A percentile compares a stretch with the other conserved stretches of the same genome.
These are phyloP conservation scores for Acholoe squamosa DNA, from an alignment of 2,888 invertebrate genomes.

Conservation along the genomic window DNA sequence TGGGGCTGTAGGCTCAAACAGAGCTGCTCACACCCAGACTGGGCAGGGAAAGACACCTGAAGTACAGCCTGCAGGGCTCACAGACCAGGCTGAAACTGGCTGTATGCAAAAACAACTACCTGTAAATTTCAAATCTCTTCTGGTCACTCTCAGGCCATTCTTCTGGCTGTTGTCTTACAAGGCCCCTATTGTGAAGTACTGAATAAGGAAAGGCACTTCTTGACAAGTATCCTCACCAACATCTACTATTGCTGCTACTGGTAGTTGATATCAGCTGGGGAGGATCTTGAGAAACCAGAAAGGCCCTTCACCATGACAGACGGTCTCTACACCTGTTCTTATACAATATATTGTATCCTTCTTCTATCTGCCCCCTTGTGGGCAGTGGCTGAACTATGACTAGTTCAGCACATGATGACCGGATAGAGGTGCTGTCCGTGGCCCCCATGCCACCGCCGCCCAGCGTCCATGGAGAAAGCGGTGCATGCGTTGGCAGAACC, in stretches of 20 bases:
- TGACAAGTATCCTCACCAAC: not conserved
- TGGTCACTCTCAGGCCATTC: too few species aligned
- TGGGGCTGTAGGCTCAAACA: too few species aligned
- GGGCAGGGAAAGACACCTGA: too few species aligned
- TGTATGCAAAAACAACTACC: too few species aligned
- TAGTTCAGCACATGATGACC: conserved; percentile 56
- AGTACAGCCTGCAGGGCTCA: too few species aligned
- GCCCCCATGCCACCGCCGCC: not conserved
- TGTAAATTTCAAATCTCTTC: too few species aligned
- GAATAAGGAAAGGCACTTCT: not conserved
- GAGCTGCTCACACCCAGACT: too few species aligned
- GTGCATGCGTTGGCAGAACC: not conserved
- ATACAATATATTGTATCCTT: not conserved
- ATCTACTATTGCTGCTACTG: not conserved
- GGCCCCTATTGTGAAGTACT: too few species aligned
- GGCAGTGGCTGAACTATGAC: conserved; percentile 52
- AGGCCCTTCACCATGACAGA: not conserved
- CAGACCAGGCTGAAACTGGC: too few species aligned
- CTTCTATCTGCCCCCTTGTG: not conserved
- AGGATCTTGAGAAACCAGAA: not conserved
- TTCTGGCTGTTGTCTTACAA: too few species aligned
- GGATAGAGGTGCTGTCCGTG: conserved; percentile 62
- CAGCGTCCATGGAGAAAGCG: not conserved
- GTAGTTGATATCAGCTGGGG: not conserved
- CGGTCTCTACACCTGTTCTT: not conserved